These are phyloP conservation scores for Sterna hirundo DNA, from an alignment of 2,113 vertebrate species.

Conservation along the genomic window DNA sequence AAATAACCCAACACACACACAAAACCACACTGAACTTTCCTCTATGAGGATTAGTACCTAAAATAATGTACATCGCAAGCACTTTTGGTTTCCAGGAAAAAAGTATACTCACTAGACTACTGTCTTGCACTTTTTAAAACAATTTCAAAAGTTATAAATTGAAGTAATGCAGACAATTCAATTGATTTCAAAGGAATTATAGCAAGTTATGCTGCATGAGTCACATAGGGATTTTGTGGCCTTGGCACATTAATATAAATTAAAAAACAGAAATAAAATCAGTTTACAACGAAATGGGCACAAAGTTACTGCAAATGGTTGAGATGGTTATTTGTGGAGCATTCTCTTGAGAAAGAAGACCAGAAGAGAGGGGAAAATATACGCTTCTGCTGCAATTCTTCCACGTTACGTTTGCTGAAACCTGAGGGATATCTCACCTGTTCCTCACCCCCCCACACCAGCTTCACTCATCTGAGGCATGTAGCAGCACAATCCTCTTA, in stretches of 20 bases:
- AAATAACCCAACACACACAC: neutral
- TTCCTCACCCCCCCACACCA: neutral
- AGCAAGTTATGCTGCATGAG: neutral
- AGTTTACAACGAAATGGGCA: neutral
- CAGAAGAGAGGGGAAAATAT: neutral
- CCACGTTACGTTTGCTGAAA: neutral
- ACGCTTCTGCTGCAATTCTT: neutral
- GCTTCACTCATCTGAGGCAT: neutral
- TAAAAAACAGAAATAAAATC: neutral
- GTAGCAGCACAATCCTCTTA: neutral
- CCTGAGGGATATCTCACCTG: neutral
- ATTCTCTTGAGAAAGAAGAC: neutral
- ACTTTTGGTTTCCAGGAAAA: neutral
- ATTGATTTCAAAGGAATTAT: constrained; percentile 6
- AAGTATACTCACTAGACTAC: neutral
- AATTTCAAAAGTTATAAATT: neutral
- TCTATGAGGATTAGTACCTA: neutral
- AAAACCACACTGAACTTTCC: neutral
- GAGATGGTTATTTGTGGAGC: neutral
- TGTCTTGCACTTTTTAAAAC: neutral
- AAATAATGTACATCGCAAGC: neutral
- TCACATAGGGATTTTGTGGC: neutral
- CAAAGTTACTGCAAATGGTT: neutral
- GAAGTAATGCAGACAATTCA: neutral
- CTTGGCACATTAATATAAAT: neutral